Base-by-base conservation (phyloP, 2,888 invertebrate species). In the Calameuta pallipes region DNA sequence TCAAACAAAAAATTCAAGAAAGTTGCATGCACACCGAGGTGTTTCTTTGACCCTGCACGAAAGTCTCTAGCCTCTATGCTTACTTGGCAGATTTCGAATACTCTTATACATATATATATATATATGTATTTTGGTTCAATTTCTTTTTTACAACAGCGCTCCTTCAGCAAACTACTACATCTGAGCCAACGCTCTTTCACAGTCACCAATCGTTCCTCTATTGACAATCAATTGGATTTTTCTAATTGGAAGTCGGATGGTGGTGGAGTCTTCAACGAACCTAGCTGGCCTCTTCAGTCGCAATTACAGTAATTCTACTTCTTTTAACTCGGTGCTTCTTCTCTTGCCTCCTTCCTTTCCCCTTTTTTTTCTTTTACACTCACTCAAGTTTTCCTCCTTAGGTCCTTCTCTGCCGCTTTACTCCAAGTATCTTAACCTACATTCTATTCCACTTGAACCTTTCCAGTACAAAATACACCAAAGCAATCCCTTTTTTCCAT, bases 191-290 rank as follows among this genome's bases (percentile, higher is more conserved):
- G 80, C 74, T 76, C 75, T 74, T 76, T 73, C 76, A 74, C 41
- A 71, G 77, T 76, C 78, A 30, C 77, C 78, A 82, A 82, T 80
- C 78, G 81, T 70, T 69, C 41, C 74, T 73, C 77, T 81, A 82
- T 82, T 82, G 82, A 82, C 80, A 81, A 82, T 76, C 81, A 80
- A 82, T 82, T 77, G 80, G 79, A 79, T 82, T 82, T 82, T 80
- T 81, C 78, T 81, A 82, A 81, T 82, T 80, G 80, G 80, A 75
- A 78, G 36, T 31, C n/a, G 77, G 77, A 74, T 69, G 71, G 70
- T 37, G 73, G 30, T 34, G 74, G 56, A 68, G 75, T 34, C 56
- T 74, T 35, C 23, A 69, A 77, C 73, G 75, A 79, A 56, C 23
- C 56, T 56, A 56, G 23, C 23, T 56, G 9, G 56, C 56, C 56